Conservation (phyloP, 2,888 invertebrate genomes). For the Creontiades dilutus region DNA sequence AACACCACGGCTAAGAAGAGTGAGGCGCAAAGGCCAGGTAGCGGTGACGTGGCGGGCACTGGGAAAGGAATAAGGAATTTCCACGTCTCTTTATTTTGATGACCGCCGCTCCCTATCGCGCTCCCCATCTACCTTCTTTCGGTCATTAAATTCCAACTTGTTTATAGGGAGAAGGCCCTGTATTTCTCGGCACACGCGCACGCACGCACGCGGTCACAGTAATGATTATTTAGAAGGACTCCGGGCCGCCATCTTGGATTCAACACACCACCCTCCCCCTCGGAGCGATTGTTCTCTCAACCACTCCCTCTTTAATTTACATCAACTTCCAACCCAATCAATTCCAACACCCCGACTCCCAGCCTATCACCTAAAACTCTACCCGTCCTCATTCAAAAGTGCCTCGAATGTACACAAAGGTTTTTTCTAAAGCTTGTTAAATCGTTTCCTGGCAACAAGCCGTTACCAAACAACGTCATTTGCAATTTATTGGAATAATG, state of each 20-base stretch:
- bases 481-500: too few relatives aligned
- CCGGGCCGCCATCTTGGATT: slow-evolving; percentile 60
- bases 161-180: slow-evolving; percentile 48
- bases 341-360: slow-evolving; percentile 69
- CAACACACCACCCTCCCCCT: slow-evolving; percentile 27
- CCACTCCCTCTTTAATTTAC: slow-evolving; percentile 64
- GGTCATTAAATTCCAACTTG: slow-evolving; percentile 53
- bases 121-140: slow-evolving; percentile 38
- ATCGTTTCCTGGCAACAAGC: too few relatives aligned
- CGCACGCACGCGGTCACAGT: slow-evolving; percentile 61
- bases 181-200: slow-evolving; percentile 64
- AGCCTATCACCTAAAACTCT: not conserved
- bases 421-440: too few relatives aligned
- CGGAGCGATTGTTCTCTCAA: slow-evolving; percentile 52
- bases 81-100: slow-evolving; percentile 40
- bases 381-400: not conserved
- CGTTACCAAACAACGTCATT: too few relatives aligned
- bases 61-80: slow-evolving; percentile 48
- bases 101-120: slow-evolving; percentile 44
- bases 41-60: slow-evolving; percentile 47
- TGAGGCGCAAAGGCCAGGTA: slow-evolving; percentile 51
- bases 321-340: slow-evolving; percentile 75
- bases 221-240: slow-evolving; percentile 64
- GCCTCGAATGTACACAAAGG: too few relatives aligned
- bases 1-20: slow-evolving; percentile 56